Evolutionary conservation across 1,140 invertebrate genomes (phyloP), one percentile per base, ranked within the genome.

Genomic region (Anoplolepis gracilipes): DNA sequence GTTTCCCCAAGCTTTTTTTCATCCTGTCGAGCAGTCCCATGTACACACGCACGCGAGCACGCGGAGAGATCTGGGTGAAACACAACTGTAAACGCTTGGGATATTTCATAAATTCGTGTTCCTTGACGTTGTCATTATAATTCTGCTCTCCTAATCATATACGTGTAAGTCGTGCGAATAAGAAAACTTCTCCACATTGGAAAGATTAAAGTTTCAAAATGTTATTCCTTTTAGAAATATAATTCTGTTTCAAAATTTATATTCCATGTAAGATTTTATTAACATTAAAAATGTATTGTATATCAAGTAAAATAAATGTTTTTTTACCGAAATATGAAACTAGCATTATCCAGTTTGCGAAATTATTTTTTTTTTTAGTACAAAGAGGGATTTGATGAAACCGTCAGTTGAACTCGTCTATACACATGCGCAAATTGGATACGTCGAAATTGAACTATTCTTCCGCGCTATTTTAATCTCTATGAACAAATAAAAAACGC

Each of bases 1-100:
- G 46, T 49, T 49, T 73, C 67, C 78, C 78, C 16, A 46, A 73
- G 79, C 78, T 55, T 86, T 86, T 72, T 65, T 84, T 81, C 84
- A 85, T 78, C 55, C 86, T 55, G 73, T 85, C 64, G 73, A 64
- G 73, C 36, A 13, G n/a, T 11, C 11, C 76, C 53, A 19, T 46
- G 25, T n/a, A 64, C 59, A 57, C 65, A 46, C 28, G 25, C 36
- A 85, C 22, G 30, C 39, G 39, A 75, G 64, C 53, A 70, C 84
- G 33, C 30, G n/a, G n/a, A 46, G 42, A 11, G 33, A 57, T 70
- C 49, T 59, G 19, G 36, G 16, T 22, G 19, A 72, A 81, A 33
- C 19, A 30, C 28, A 49, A 55, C 3, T 36, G 36, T 59, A 81
- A 59, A 72, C 19, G 42, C 8, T 36, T 13, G 10, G 30, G 25